These are phyloP conservation scores for Drosophila funebris DNA, from an alignment of 1,140 invertebrate species.

Conservation along the genomic window DNA sequence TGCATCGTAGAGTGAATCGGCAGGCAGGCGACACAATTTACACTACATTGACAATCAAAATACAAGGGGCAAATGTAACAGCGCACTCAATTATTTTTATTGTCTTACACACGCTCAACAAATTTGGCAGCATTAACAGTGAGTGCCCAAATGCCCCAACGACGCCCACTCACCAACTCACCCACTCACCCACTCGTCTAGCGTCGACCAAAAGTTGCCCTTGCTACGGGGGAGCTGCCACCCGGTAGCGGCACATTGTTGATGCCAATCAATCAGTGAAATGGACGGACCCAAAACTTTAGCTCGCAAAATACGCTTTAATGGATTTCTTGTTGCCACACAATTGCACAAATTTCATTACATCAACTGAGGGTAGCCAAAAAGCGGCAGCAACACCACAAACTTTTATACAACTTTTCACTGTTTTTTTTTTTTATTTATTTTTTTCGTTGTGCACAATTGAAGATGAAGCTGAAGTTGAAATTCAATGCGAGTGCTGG, in stretches of 20 bases:
- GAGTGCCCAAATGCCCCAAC: slow-evolving; percentile 5
- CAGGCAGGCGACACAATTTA: slow-evolving; percentile 67
- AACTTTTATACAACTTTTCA: slow-evolving; percentile 54
- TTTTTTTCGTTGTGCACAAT: slow-evolving; percentile 50
- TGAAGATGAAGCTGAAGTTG: slow-evolving; percentile 57
- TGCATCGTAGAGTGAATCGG: neutral
- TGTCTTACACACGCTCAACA: slow-evolving; percentile 75
- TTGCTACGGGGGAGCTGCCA: neutral
- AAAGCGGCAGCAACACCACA: slow-evolving; percentile 20
- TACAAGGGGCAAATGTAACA: slow-evolving; percentile 27
- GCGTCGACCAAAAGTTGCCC: neutral
- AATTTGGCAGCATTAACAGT: slow-evolving; percentile 68
- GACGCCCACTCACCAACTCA: neutral
- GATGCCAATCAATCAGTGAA: slow-evolving; percentile 79
- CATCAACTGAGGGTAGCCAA: slow-evolving; percentile 52
- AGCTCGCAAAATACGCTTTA: slow-evolving; percentile 66
- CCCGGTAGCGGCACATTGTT: slow-evolving; percentile 28
- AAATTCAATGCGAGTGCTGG: slow-evolving; percentile 9
- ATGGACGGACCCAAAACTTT: slow-evolving; percentile 68
- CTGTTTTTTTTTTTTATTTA: neutral
- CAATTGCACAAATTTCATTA: slow-evolving; percentile 77
- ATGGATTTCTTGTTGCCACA: slow-evolving; percentile 66
- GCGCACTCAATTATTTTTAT: slow-evolving; percentile 80
- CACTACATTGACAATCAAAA: slow-evolving; percentile 75
- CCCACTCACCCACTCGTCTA: neutral